Conservation (phyloP, 2,797 vertebrate genomes). For the Cryptoblepharus egeriae region DNA sequence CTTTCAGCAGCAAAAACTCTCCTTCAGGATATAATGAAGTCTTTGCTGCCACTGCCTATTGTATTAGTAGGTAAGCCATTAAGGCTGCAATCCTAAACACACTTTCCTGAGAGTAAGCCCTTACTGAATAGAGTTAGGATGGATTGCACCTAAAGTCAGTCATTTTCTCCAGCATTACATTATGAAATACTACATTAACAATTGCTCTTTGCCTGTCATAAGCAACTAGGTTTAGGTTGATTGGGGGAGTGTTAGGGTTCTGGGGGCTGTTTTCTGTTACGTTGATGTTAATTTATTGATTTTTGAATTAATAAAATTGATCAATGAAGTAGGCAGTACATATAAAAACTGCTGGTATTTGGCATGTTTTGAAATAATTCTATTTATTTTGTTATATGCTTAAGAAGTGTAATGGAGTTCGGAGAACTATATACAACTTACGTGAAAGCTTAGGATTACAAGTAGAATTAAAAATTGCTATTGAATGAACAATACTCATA, state of each 20-base stretch:
- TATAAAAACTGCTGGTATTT: neutral
- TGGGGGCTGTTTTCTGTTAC: neutral
- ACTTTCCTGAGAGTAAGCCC: no score
- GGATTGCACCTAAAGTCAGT: neutral
- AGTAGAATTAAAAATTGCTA: constrained; percentile 4
- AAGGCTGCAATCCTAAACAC: no score
- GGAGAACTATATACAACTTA: neutral
- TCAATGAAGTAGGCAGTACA: neutral
- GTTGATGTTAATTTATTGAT: neutral
- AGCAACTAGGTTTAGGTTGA: neutral
- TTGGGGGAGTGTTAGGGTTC: no score
- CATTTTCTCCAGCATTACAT: neutral
- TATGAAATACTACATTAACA: neutral
- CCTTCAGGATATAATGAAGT: neutral
- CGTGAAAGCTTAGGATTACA: neutral
- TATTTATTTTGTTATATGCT: neutral
- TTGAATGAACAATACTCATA: constrained; percentile 18
- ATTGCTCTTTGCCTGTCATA: neutral
- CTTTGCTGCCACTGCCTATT: neutral
- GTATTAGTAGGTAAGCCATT: no score
- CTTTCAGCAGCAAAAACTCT: no score
- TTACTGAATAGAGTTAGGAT: no score
- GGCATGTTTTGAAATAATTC: neutral
- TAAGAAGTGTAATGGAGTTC: neutral
- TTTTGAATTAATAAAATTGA: neutral